Conservation (phyloP, 2,797 vertebrate species). For the Xiphorhynchus erythropygius region DNA sequence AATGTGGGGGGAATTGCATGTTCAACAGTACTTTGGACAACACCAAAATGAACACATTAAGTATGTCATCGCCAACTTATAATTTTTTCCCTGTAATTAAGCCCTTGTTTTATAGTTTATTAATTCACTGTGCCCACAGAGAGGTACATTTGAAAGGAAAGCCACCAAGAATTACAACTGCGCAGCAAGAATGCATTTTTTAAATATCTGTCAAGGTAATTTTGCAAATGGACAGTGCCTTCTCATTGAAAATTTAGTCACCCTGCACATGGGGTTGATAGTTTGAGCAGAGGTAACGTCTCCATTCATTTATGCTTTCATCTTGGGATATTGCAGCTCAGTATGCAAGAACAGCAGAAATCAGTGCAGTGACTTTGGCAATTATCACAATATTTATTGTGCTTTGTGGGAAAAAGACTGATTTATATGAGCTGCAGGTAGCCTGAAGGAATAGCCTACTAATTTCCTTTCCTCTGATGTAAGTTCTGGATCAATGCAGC, state of each 20-base stretch:
- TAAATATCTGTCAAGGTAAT: background rate
- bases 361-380: background rate
- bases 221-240: background rate
- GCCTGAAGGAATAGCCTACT: background rate
- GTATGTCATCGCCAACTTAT: background rate
- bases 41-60: background rate
- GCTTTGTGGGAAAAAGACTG: background rate
- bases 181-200: background rate
- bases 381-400: background rate
- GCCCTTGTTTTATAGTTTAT: background rate
- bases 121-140: background rate
- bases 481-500: background rate
- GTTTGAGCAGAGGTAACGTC: background rate
- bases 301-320: background rate
- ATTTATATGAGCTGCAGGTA: background rate
- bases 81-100: background rate
- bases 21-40: background rate
- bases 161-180: background rate
- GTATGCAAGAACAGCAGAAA: background rate
- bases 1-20: background rate
- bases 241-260: background rate
- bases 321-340: background rate
- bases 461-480: background rate
- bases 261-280: background rate
- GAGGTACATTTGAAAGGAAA: background rate